Percentiles rank a stretch among this genome's conserved stretches.
phyloP scores from a whole-genome alignment of 2,888 invertebrate species.

The Lepidonotus clava region DNA sequence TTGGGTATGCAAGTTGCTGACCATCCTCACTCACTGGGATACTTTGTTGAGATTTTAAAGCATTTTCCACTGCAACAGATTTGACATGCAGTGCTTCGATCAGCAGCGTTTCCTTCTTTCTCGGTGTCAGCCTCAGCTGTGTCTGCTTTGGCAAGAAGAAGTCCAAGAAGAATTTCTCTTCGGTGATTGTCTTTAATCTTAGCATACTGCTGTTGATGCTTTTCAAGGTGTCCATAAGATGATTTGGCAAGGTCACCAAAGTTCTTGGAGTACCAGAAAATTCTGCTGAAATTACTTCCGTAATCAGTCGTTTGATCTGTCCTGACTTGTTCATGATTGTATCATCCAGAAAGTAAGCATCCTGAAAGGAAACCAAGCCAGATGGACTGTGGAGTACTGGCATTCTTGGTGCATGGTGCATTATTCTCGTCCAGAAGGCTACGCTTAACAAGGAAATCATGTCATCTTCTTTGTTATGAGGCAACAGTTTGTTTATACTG shows the following conservation, averaged over 20 bases:
- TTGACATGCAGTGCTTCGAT: background rate
- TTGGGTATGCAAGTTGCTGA: background rate
- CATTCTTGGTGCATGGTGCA: background rate
- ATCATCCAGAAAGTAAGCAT: background rate
- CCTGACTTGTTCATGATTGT: background rate
- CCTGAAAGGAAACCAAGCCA: background rate
- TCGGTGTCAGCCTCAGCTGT: background rate
- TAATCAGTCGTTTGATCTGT: background rate
- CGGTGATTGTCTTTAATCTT: background rate
- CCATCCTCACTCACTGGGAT: slow-evolving; percentile 14
- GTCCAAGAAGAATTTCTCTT: background rate
- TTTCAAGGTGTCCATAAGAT: background rate
- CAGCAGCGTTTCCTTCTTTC: background rate
- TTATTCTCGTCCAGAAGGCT: background rate
- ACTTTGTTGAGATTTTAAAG: background rate
- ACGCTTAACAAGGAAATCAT: background rate
- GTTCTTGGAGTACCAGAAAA: background rate
- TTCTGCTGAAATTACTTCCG: background rate
- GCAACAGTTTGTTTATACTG: background rate
- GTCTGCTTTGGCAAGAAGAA: background rate
- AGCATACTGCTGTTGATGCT: background rate
- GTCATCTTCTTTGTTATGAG: background rate
- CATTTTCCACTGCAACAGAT: background rate
- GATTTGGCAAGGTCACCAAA: background rate
- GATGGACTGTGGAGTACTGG: background rate